Evolutionary conservation across 2,797 vertebrate genomes (phyloP).

Genomic region (Echiichthys vipera): DNA sequence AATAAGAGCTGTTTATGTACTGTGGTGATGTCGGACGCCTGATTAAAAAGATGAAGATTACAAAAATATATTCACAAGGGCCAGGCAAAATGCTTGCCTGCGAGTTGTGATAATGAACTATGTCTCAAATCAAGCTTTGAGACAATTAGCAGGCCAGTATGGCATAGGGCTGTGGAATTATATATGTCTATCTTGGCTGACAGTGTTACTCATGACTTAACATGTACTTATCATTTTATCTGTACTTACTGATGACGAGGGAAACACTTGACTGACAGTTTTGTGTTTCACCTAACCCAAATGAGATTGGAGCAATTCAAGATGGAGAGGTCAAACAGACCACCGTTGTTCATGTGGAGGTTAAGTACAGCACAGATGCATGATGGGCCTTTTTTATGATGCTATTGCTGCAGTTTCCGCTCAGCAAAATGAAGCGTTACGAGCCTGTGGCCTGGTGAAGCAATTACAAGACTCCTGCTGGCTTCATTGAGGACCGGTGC

Average conservation of each 20-base stretch:
- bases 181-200: constrained; percentile 14
- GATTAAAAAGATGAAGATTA: no score
- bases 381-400: constrained; percentile 28
- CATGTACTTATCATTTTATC: not conserved
- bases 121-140: constrained; percentile 41
- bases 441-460: constrained; percentile 48
- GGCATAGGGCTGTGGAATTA: constrained; percentile 1
- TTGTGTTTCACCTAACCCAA: constrained; percentile 8
- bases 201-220: constrained; percentile 12
- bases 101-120: constrained; percentile 50
- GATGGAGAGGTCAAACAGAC: constrained; percentile 27
- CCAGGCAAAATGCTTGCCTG: constrained; percentile 47
- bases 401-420: constrained; percentile 38
- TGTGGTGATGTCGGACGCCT: no score
- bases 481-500: constrained; percentile 58
- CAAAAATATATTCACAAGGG: constrained; percentile 29
- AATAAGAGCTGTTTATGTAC: no score
- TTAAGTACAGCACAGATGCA: constrained; percentile 58
- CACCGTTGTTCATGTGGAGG: constrained; percentile 14
- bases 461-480: constrained; percentile 71
- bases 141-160: not conserved
- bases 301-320: constrained; percentile 27
- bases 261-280: constrained; percentile 33
- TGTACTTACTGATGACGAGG: not conserved
- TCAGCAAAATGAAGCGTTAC: constrained; percentile 57